Evolutionary conservation across 2,888 invertebrate species (phyloP).

Genomic region (Dasysyrphus tricinctus): DNA sequence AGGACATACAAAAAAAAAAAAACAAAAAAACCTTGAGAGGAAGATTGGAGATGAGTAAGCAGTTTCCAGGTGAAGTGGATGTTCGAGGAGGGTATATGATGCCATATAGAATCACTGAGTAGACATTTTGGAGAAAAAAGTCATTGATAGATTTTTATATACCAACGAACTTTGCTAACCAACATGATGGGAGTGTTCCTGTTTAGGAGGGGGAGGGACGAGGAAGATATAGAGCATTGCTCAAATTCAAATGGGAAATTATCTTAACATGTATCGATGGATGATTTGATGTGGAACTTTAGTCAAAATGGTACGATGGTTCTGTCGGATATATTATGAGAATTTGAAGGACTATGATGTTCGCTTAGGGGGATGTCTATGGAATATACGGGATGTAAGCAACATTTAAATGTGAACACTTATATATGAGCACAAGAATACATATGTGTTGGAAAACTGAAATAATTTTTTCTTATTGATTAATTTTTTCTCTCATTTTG

Average conservation of each 20-base stretch:
- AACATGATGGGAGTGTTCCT: neutral
- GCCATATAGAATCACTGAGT: constrained; percentile 16
- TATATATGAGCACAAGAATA: too few species aligned
- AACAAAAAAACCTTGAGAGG: constrained; percentile 15
- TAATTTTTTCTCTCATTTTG: too few species aligned
- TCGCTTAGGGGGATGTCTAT: neutral
- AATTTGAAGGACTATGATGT: constrained; percentile 29
- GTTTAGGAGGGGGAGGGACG: too few species aligned
- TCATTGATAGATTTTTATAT: constrained; percentile 17
- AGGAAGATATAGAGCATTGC: neutral
- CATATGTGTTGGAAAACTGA: too few species aligned
- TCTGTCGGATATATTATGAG: constrained; percentile 34
- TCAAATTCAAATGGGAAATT: constrained; percentile 71
- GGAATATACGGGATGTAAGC: neutral
- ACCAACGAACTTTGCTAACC: neutral
- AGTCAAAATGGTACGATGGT: constrained; percentile 27
- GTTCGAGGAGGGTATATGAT: neutral
- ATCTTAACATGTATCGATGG: constrained; percentile 63
- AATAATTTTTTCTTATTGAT: too few species aligned
- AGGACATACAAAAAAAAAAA: constrained; percentile 3
- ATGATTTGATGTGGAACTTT: constrained; percentile 50
- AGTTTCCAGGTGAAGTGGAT: constrained; percentile 58
- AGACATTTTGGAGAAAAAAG: constrained; percentile 33
- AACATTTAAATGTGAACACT: too few species aligned
- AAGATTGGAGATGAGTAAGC: constrained; percentile 57